Percentiles rank a stretch among this genome's conserved stretches.
Evolutionary conservation across 2,113 vertebrate genomes (phyloP).

Genomic region (Etheostoma spectabile): DNA sequence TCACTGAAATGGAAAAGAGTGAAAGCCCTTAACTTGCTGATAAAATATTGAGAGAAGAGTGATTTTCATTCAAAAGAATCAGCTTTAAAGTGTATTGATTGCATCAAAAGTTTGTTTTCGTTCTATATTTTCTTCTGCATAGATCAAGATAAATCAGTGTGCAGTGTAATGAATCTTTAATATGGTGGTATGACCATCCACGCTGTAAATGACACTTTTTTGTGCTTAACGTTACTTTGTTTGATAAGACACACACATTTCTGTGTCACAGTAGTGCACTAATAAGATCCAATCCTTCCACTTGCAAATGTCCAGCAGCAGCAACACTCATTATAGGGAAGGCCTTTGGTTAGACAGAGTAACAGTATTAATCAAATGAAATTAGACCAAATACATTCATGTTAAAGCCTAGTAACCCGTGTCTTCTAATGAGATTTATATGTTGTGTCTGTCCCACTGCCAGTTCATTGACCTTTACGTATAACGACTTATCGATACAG

Average conservation of each 20-base stretch:
- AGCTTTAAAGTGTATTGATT: not conserved
- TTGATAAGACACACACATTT: not conserved
- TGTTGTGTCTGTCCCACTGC: constrained; percentile 6
- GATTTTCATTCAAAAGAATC: not conserved
- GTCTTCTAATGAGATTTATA: not conserved
- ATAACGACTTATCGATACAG: constrained; percentile 21
- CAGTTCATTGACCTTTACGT: constrained; percentile 20
- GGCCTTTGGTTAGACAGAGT: constrained; percentile 19
- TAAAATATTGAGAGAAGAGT: not conserved
- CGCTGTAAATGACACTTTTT: not conserved
- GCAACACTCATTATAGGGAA: not conserved
- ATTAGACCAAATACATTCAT: constrained; percentile 6
- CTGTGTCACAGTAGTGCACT: not conserved
- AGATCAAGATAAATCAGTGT: not conserved
- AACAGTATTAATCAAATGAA: constrained; percentile 31
- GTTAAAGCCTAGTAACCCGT: not conserved
- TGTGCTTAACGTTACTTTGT: not conserved
- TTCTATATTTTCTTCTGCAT: not conserved
- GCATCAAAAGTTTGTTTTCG: not conserved
- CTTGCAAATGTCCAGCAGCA: constrained; percentile 23
- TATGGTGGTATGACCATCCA: not conserved
- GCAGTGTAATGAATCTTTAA: not conserved
- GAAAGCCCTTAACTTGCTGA: not conserved
- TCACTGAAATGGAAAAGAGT: not conserved
- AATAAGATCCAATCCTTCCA: constrained; percentile 8